These are phyloP conservation scores for Acheta domesticus DNA, from an alignment of 2,888 invertebrate species.

Conservation along the genomic window DNA sequence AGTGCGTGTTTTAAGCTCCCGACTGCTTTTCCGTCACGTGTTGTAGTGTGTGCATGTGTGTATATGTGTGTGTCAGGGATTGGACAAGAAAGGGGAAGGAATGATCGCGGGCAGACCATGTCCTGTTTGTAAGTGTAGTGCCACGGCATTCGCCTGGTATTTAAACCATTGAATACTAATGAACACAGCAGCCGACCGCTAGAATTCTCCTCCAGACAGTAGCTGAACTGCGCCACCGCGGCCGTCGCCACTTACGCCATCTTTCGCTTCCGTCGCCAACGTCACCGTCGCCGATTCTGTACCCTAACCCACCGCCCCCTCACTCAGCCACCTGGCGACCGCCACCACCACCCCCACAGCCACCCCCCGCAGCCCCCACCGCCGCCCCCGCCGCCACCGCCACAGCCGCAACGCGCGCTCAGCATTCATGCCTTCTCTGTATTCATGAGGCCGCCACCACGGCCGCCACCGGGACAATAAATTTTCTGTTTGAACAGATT, in stretches of 20 bases:
- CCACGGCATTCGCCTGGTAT: no score
- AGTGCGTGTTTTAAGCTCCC: no score
- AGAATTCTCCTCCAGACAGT: no score
- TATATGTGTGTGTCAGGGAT: no score
- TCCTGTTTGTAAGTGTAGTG: no score
- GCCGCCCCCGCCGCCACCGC: background rate
- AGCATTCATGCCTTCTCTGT: constrained; percentile 24
- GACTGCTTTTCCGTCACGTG: no score
- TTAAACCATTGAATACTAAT: no score
- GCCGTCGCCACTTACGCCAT: background rate
- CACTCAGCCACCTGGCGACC: background rate
- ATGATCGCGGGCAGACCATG: no score
- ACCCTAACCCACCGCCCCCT: background rate
- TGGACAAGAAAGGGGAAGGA: no score
- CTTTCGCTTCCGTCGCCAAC: background rate
- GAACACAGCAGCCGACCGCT: no score
- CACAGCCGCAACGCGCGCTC: background rate
- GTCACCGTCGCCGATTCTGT: background rate
- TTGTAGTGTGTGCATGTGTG: no score
- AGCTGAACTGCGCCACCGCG: no score
- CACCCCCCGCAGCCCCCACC: background rate
- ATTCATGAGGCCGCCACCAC: constrained; percentile 28
- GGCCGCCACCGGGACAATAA: constrained; percentile 30
- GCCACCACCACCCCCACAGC: background rate
- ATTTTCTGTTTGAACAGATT: constrained; percentile 35